Conservation (phyloP, 2,888 invertebrate species). For the Priocnemis perturbator region DNA sequence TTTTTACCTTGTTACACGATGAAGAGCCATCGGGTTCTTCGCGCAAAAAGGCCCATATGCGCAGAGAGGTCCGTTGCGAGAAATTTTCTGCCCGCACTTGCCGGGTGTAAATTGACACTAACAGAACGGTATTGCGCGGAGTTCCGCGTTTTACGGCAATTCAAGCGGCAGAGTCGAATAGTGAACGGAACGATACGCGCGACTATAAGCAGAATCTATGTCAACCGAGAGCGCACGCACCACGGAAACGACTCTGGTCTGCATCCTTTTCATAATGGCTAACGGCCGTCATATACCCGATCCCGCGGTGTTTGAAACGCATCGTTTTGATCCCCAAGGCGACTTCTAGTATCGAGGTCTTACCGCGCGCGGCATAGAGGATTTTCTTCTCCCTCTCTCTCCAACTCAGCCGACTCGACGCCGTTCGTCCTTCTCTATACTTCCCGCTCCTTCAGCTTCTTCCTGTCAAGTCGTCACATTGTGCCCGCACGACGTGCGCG, state of each 20-base stretch:
- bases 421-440: slow-evolving; percentile 6
- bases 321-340: slow-evolving; percentile 22
- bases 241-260: slow-evolving; percentile 13
- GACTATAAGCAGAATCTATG: not conserved
- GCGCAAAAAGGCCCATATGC: too few species aligned
- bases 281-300: slow-evolving; percentile 48
- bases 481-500: slow-evolving; percentile 52
- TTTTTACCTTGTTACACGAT: not conserved
- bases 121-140: not conserved
- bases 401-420: not conserved
- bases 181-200: not conserved
- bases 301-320: slow-evolving; percentile 51
- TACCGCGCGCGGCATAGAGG: not conserved
- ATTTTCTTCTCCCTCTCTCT: not conserved
- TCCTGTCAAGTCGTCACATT: slow-evolving; percentile 52
- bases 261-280: slow-evolving; percentile 25
- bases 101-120: too few species aligned
- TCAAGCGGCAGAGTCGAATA: not conserved
- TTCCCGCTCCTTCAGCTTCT: slow-evolving; percentile 29
- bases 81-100: too few species aligned
- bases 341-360: slow-evolving; percentile 11
- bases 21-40: too few species aligned
- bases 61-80: too few species aligned
- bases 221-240: not conserved
- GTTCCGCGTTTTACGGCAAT: not conserved